A percentile compares a stretch with the other conserved stretches of the same genome.
These are phyloP conservation scores for Oceanodroma leucorhoa DNA, from an alignment of 2,797 vertebrate genomes.

Conservation along the genomic window DNA sequence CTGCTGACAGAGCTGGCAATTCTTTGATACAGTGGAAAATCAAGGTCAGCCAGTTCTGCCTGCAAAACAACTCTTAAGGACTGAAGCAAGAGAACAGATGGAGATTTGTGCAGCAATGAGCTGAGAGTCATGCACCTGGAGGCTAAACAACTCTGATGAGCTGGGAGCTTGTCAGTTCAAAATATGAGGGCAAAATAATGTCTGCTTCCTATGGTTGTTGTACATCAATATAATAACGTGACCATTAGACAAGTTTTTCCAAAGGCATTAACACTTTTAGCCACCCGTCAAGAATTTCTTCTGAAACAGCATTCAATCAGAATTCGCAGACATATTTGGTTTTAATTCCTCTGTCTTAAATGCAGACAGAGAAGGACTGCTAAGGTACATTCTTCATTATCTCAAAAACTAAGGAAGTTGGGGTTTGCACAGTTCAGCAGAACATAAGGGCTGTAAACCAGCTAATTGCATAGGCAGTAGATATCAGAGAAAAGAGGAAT, in stretches of 20 bases:
- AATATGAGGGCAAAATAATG: not conserved
- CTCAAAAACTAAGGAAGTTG: not conserved
- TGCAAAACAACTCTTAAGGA: not conserved
- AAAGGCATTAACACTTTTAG: not conserved
- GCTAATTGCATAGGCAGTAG: not conserved
- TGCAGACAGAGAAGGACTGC: not conserved
- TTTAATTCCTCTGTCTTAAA: not conserved
- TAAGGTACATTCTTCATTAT: not conserved
- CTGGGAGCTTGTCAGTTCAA: not conserved
- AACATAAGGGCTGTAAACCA: not conserved
- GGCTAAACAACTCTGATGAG: not conserved
- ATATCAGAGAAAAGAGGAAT: not conserved
- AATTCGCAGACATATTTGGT: not conserved
- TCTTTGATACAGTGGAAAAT: not conserved
- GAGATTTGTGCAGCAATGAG: not conserved
- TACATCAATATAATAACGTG: accelerated
- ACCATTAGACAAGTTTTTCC: not conserved
- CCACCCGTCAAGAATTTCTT: not conserved
- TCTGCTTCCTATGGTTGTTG: not conserved
- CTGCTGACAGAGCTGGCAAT: constrained; percentile 7
- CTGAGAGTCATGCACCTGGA: not conserved
- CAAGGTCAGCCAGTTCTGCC: constrained; percentile 28
- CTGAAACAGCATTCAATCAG: not conserved
- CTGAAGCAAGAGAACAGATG: not conserved
- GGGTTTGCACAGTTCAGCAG: not conserved